Evolutionary conservation across 1,140 invertebrate genomes (phyloP).

Genomic region (Calliopsis andreniformis): DNA sequence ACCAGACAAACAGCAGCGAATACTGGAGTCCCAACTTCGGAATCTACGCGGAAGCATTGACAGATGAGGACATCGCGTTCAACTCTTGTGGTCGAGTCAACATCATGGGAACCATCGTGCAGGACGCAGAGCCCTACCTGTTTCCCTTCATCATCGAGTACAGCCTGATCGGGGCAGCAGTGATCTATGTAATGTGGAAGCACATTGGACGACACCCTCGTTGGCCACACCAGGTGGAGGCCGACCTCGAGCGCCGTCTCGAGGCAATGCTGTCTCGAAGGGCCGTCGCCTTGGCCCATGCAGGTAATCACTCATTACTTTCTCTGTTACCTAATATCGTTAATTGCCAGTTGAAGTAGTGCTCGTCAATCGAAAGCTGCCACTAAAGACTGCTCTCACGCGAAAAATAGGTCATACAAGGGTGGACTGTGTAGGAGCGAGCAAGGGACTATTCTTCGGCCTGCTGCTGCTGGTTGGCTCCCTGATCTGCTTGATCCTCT

Average conservation of each 20-base stretch:
- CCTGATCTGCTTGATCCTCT: conserved; percentile 95
- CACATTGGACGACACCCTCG: conserved; percentile 93
- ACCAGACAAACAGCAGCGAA: conserved; percentile 77
- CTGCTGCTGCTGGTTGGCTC: conserved; percentile 94
- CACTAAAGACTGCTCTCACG: conserved; percentile 11
- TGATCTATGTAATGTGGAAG: conserved; percentile 99
- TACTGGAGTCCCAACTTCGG: conserved; percentile 81
- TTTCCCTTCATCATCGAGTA: conserved; percentile 99
- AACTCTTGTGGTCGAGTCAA: conserved; percentile 89
- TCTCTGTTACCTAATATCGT: neutral
- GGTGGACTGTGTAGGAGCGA: conserved; percentile 95
- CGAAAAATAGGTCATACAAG: conserved; percentile 85
- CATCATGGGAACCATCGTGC: conserved; percentile 96
- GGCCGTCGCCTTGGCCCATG: conserved; percentile 91
- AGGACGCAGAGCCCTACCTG: conserved; percentile 94
- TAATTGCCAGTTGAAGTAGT: neutral
- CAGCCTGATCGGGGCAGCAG: conserved; percentile 97
- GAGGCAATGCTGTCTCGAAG: conserved; percentile 92
- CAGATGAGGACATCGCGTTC: conserved; percentile 78
- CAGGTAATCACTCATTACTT: conserved; percentile 72
- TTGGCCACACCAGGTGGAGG: conserved; percentile 87
- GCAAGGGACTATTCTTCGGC: conserved; percentile 96
- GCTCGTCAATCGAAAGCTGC: neutral
- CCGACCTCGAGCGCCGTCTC: conserved; percentile 91
- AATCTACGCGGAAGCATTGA: conserved; percentile 84